Conservation (phyloP, 2,888 invertebrate species). For the Pheosia tremula region DNA sequence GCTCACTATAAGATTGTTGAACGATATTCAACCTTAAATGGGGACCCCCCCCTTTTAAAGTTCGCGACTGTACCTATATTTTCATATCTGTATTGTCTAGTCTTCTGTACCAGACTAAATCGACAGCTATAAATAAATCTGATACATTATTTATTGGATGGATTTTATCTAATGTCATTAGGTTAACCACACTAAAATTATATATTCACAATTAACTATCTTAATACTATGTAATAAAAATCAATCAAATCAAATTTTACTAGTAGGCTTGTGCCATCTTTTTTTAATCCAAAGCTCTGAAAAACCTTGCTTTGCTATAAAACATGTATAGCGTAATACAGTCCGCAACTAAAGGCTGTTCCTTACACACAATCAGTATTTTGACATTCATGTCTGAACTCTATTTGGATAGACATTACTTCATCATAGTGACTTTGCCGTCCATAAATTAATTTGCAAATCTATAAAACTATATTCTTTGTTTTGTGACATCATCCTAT, state of each 20-base stretch:
- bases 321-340: slow-evolving; percentile 4
- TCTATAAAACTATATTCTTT: slow-evolving; percentile 55
- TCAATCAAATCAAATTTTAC: not conserved
- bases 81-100: too few relatives aligned
- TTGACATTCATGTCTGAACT: slow-evolving; percentile 22
- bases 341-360: slow-evolving; percentile 34
- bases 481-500: slow-evolving; percentile 54
- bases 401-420: slow-evolving; percentile 40
- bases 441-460: slow-evolving; percentile 78
- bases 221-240: not conserved
- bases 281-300: not conserved
- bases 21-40: too few relatives aligned
- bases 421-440: slow-evolving; percentile 70
- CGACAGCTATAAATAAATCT: not conserved
- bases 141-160: not conserved
- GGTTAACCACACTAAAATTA: slow-evolving; percentile 16
- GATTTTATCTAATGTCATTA: slow-evolving; percentile 18
- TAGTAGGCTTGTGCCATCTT: not conserved
- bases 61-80: not conserved
- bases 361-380: slow-evolving; percentile 29
- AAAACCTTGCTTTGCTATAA: slow-evolving; percentile 2
- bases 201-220: slow-evolving; percentile 7
- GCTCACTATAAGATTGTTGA: too few relatives aligned
- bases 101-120: not conserved
- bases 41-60: not conserved